Conservation (phyloP, 2,113 vertebrate genomes). For the Malurus melanocephalus region DNA sequence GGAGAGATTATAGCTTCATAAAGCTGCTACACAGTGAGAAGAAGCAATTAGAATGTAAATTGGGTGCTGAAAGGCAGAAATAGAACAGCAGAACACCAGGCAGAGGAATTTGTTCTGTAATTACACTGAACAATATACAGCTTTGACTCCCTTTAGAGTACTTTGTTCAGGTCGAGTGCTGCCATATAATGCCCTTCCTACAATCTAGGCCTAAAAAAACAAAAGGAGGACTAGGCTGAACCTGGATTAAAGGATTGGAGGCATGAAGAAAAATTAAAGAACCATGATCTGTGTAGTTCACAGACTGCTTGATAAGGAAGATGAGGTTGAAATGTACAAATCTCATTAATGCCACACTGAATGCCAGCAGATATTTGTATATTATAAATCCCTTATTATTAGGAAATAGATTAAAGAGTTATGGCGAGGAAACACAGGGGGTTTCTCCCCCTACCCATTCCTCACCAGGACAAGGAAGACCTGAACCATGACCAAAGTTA, state of each 20-base stretch:
- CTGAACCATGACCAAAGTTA: neutral
- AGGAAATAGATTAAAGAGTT: neutral
- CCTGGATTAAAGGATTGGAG: conserved; percentile 72
- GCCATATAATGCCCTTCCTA: conserved; percentile 40
- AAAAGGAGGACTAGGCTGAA: conserved; percentile 50
- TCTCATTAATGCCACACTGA: conserved; percentile 62
- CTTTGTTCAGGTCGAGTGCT: conserved; percentile 70
- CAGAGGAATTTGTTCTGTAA: conserved; percentile 56
- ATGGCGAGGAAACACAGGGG: neutral
- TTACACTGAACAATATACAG: conserved; percentile 45
- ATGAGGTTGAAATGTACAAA: conserved; percentile 56
- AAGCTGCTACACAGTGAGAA: conserved; percentile 15
- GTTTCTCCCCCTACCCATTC: neutral
- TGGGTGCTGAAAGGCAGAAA: conserved; percentile 4
- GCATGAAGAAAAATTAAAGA: conserved; percentile 64
- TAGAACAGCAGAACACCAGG: conserved; percentile 39
- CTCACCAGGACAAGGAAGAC: neutral
- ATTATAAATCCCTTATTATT: conserved; percentile 31
- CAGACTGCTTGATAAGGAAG: conserved; percentile 52
- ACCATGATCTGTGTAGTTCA: conserved; percentile 56
- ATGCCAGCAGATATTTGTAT: conserved; percentile 45
- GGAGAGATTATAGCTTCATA: conserved; percentile 22
- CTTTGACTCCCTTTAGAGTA: conserved; percentile 42
- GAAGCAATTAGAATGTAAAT: conserved; percentile 69
- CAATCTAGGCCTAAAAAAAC: conserved; percentile 36